Evolutionary conservation across 2,888 invertebrate species (phyloP).

Genomic region (Agrochola lychnidis): DNA sequence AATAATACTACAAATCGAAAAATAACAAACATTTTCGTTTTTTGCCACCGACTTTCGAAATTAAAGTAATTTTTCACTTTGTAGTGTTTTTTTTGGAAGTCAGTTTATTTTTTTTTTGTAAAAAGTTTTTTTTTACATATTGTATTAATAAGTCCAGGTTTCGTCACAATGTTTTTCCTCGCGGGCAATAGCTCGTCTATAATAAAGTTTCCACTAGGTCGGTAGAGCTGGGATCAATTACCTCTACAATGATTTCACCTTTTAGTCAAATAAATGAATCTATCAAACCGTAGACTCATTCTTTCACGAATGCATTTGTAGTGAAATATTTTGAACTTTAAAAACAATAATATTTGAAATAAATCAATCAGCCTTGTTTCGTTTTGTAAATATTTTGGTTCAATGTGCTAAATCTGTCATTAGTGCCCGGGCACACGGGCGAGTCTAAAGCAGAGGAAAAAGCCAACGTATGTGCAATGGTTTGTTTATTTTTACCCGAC

Average conservation of each 20-base stretch:
- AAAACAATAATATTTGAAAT: constrained; percentile 49
- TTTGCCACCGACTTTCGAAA: no score
- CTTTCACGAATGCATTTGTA: not conserved
- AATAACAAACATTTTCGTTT: no score
- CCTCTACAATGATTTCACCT: constrained; percentile 1
- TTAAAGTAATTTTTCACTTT: no score
- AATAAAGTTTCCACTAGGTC: not conserved
- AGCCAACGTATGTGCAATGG: not conserved
- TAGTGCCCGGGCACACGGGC: constrained; percentile 20
- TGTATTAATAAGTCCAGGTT: not conserved
- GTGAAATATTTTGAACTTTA: constrained; percentile 17
- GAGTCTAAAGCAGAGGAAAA: not conserved
- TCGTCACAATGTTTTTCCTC: not conserved
- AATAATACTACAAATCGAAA: no score
- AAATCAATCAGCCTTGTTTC: constrained; percentile 37
- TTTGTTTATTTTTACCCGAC: not conserved
- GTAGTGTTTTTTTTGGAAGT: no score
- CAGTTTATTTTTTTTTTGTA: no score
- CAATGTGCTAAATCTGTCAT: constrained; percentile 40
- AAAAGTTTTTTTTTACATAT: no score
- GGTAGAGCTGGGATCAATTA: not conserved
- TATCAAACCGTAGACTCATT: not conserved
- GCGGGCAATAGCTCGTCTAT: not conserved
- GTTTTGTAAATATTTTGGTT: constrained; percentile 52
- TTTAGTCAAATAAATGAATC: constrained; percentile 1